phyloP scores from a whole-genome alignment of 2,113 vertebrate species.

The Dunckerocampus dactyliophorus region DNA sequence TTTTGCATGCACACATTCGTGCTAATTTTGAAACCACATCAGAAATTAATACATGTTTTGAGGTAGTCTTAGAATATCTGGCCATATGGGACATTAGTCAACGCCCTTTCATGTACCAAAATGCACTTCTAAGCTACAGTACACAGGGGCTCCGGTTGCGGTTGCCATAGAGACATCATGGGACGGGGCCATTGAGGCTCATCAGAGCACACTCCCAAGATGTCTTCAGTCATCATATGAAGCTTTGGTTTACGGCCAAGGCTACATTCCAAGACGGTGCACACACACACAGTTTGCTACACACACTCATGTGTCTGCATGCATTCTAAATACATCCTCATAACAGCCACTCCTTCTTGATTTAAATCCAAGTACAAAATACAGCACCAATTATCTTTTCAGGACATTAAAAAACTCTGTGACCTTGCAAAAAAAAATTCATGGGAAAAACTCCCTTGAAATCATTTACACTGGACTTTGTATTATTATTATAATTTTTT shows the following conservation, averaged over 20 bases:
- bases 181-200: slow-evolving; percentile 18
- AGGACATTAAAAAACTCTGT: too few species aligned
- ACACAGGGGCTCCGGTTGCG: slow-evolving; percentile 57
- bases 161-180: slow-evolving; percentile 47
- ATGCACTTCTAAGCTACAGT: slow-evolving; percentile 39
- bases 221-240: slow-evolving; percentile 57
- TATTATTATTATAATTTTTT: too few species aligned
- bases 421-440: too few species aligned
- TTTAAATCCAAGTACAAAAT: too few species aligned
- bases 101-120: slow-evolving; percentile 28
- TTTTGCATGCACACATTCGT: not conserved
- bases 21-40: not conserved
- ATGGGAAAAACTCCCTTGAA: too few species aligned
- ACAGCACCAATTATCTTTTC: too few species aligned
- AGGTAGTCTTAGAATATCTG: too few species aligned
- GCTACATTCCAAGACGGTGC: slow-evolving; percentile 58
- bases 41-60: too few species aligned
- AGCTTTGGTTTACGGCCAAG: slow-evolving; percentile 57
- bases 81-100: slow-evolving; percentile 15
- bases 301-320: slow-evolving; percentile 9
- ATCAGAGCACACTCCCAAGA: slow-evolving; percentile 38
- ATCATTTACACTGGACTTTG: too few species aligned
- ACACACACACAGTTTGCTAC: slow-evolving; percentile 10
- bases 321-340: slow-evolving; percentile 12
- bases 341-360: not conserved